A percentile compares a stretch with the other conserved stretches of the same genome.
Evolutionary conservation across 1,140 invertebrate species (phyloP).

Genomic region (Dryas iulia): DNA sequence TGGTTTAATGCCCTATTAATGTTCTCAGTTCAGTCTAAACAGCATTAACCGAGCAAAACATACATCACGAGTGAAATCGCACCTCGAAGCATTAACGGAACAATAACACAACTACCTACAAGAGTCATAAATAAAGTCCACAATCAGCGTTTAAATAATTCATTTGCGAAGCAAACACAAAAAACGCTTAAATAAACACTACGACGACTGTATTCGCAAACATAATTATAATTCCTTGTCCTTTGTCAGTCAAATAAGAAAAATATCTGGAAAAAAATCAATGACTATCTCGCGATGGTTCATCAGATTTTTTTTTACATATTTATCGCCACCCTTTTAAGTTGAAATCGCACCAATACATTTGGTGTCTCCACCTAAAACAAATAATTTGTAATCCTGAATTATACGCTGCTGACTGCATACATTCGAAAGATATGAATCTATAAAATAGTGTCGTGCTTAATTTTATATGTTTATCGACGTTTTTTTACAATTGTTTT

Average conservation of each 20-base stretch:
- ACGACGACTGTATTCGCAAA: slow-evolving; percentile 57
- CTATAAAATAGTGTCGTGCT: slow-evolving; percentile 64
- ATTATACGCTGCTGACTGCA: slow-evolving; percentile 78
- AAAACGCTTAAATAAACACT: slow-evolving; percentile 58
- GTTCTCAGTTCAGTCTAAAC: background rate
- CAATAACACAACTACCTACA: slow-evolving; percentile 44
- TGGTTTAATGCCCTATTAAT: background rate
- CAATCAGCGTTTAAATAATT: slow-evolving; percentile 66
- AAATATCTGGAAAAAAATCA: slow-evolving; percentile 61
- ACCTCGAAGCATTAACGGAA: slow-evolving; percentile 28
- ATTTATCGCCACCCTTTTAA: slow-evolving; percentile 65
- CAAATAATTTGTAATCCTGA: slow-evolving; percentile 80
- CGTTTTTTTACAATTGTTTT: slow-evolving; percentile 21
- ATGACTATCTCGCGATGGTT: slow-evolving; percentile 59
- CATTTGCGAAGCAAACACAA: slow-evolving; percentile 59
- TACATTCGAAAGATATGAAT: slow-evolving; percentile 79
- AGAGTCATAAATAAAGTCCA: slow-evolving; percentile 44
- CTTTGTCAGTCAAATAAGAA: slow-evolving; percentile 68
- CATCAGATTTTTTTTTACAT: slow-evolving; percentile 68
- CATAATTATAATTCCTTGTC: slow-evolving; percentile 56
- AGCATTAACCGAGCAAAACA: background rate
- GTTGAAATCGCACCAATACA: slow-evolving; percentile 65
- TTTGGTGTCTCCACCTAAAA: slow-evolving; percentile 75
- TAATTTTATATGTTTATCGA: slow-evolving; percentile 45
- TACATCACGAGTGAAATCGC: slow-evolving; percentile 8